Conservation (phyloP, 2,797 vertebrate genomes). For the Presbytis comata region DNA sequence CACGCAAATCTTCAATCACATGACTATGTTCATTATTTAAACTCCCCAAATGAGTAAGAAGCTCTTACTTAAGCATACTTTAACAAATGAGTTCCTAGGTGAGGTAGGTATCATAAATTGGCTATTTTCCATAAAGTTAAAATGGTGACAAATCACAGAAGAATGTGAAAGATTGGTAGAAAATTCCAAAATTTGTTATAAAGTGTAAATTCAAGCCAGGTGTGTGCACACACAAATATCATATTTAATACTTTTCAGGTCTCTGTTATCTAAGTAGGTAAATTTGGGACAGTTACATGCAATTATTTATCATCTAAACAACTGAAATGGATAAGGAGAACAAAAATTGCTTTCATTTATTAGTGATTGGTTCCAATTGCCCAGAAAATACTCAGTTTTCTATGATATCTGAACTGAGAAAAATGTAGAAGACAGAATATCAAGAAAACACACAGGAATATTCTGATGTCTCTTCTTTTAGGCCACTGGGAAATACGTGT, state of each 20-base stretch:
- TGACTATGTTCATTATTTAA: slow-evolving; percentile 16
- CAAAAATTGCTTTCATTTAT: slow-evolving; percentile 32
- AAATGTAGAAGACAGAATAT: background rate
- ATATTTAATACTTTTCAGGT: background rate
- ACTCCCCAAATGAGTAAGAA: background rate
- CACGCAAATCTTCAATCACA: background rate
- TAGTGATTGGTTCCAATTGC: slow-evolving; percentile 9
- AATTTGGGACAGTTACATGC: slow-evolving; percentile 12
- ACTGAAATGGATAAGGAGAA: slow-evolving; percentile 8
- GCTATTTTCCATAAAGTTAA: background rate
- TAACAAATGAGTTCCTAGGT: background rate
- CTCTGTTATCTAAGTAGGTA: background rate
- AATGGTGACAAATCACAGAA: slow-evolving; percentile 19
- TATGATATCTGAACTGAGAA: background rate
- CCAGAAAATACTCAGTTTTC: background rate
- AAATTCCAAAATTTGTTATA: background rate
- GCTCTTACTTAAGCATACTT: background rate
- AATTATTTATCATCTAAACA: slow-evolving; percentile 49
- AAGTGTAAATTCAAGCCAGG: background rate
- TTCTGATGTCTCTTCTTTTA: background rate
- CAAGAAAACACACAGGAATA: background rate
- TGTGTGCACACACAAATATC: background rate
- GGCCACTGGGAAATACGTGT: background rate
- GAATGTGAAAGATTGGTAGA: background rate
- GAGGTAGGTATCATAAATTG: background rate